Base-by-base conservation (phyloP, 30 jellyfish, hydroid and myxozoan genomes). In the Pelagia noctiluca region DNA sequence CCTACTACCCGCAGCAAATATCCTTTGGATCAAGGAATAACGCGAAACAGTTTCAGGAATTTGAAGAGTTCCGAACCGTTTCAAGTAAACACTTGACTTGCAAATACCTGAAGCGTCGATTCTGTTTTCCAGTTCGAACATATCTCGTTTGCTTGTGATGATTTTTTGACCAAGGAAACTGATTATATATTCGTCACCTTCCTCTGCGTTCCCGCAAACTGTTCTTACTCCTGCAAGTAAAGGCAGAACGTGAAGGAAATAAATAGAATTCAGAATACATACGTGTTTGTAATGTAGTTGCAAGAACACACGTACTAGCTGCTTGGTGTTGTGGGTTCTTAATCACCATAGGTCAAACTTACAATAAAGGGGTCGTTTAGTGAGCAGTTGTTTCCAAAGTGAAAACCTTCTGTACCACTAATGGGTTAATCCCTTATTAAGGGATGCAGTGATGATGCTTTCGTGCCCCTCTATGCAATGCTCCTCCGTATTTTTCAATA, bases 141-240 rank as follows among this genome's bases (percentile, higher is more conserved):
- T 60, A 42, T 83, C 86, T 52, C 83, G 79, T 83, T 83, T 69
- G 77, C 93, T 83, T 53, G 93, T 69, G 93, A 70, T 70, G 2
- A 83, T 83, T 70, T 70, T 54, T 24, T 83, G 93, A 49, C 93
- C 93, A 52, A 83, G 63, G 26, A 71, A 54, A 35, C 30, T 72
- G 57, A 83, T 50, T 42, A 35, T 19, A 37, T 83, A 72, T 57
- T 83, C 81, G 50, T 83, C 93, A 50, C 77, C 86, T 10, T 83
- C 86, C 0, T 83, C 93, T 16, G 93, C 93, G 23, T 25, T 61
- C 0, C 93, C 93, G 62, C 85, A 83, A 34, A 83, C 50, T n/a
- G 68, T 36, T 5, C 93, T 79, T 35, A 72, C 80, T 7, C 93
- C 93, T 66, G 38, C 63, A 63, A 48, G 11, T n/a, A 57, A 57